Evolutionary conservation across 2,113 vertebrate species (phyloP).

Genomic region (Alces alces): DNA sequence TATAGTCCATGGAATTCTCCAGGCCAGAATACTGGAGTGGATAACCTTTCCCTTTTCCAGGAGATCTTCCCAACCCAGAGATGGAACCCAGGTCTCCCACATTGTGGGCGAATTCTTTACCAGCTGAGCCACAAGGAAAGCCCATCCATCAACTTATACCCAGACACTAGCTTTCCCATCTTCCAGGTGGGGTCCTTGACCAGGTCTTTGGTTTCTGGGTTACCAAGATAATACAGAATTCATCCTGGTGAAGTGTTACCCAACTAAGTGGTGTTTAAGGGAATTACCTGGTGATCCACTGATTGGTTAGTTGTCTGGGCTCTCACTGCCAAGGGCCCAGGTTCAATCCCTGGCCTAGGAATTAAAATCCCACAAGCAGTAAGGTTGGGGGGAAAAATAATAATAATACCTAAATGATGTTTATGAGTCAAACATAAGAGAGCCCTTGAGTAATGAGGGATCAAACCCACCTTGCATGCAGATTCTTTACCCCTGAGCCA

Average conservation of each 20-base stretch:
- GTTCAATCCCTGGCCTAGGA: too few species aligned
- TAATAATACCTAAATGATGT: background rate
- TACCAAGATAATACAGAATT: background rate
- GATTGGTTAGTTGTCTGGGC: background rate
- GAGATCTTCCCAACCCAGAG: background rate
- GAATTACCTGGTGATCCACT: background rate
- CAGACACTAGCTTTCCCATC: background rate
- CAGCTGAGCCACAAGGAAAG: background rate
- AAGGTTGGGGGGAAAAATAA: fast-evolving
- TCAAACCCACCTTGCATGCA: background rate
- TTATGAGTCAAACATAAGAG: background rate
- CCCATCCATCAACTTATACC: background rate
- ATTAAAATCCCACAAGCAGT: too few species aligned
- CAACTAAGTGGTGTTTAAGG: background rate
- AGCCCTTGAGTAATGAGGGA: background rate
- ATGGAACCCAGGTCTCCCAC: background rate
- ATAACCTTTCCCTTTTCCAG: background rate
- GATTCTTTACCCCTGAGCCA: background rate
- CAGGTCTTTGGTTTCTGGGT: background rate
- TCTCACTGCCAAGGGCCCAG: too few species aligned
- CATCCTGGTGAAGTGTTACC: background rate
- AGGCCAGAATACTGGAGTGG: background rate
- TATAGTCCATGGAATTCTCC: background rate
- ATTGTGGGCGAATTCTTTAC: background rate
- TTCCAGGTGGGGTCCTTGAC: background rate